Evolutionary conservation across 1,140 invertebrate species (phyloP).

Genomic region (Metaphire vulgaris): DNA sequence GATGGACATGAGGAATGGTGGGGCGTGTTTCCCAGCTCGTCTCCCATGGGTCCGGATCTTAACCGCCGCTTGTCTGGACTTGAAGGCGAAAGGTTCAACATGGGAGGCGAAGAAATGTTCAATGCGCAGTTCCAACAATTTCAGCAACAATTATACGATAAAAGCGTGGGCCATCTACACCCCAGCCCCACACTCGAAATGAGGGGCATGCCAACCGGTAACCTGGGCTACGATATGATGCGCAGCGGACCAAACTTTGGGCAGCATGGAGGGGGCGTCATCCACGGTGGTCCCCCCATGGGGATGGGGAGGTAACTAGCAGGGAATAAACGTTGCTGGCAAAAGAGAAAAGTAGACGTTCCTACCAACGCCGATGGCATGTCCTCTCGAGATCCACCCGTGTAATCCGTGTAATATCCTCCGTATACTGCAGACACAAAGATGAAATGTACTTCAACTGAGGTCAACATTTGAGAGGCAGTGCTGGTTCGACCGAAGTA

Average conservation of each 20-base stretch:
- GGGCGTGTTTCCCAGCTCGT: constrained; percentile 9
- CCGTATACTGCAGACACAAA: too few species aligned
- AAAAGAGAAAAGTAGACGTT: too few species aligned
- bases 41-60: background rate
- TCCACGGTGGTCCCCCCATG: background rate
- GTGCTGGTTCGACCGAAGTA: too few species aligned
- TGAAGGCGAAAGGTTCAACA: background rate
- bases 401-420: too few species aligned
- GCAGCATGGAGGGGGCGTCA: constrained; percentile 6
- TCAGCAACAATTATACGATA: constrained; percentile 47
- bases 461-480: too few species aligned
- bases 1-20: constrained; percentile 16
- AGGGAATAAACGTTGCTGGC: too few species aligned
- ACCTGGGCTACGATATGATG: constrained; percentile 16
- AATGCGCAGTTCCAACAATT: constrained; percentile 45
- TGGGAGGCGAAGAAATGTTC: constrained; percentile 32
- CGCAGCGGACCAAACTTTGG: background rate
- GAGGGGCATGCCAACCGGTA: background rate
- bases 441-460: too few species aligned
- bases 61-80: background rate
- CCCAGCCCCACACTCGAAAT: background rate
- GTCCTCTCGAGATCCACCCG: too few species aligned
- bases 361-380: too few species aligned
- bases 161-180: constrained; percentile 31
- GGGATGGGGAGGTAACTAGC: constrained; percentile 12